Evolutionary conservation across 2,888 invertebrate species (phyloP).

Genomic region (Cheilosia scutellata): DNA sequence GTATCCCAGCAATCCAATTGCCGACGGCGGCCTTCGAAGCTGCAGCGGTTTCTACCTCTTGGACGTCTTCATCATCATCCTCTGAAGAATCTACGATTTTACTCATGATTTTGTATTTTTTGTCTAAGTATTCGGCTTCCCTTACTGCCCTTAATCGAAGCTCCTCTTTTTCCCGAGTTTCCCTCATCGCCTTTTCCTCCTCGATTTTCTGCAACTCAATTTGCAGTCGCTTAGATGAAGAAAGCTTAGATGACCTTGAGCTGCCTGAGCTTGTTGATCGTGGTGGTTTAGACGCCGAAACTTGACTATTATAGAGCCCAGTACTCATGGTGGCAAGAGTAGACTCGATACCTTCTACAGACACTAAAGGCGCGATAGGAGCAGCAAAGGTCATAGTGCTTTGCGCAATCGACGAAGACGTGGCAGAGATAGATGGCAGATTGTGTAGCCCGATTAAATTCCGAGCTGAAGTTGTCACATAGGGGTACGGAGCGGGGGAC

Average conservation of each 20-base stretch:
- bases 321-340: neutral
- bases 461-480: slow-evolving; percentile 2
- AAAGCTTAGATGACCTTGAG: slow-evolving; percentile 25
- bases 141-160: neutral
- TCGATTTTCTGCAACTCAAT: slow-evolving; percentile 41
- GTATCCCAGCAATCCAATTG: neutral
- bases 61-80: neutral
- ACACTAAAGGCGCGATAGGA: neutral
- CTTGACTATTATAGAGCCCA: neutral
- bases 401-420: neutral
- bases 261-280: neutral
- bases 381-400: neutral
- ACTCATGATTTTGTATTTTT: slow-evolving; percentile 19
- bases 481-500: neutral
- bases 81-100: slow-evolving; percentile 9
- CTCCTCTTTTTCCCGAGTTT: slow-evolving; percentile 22
- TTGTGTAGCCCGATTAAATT: neutral
- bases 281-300: neutral
- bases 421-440: neutral
- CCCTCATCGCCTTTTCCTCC: slow-evolving; percentile 21
- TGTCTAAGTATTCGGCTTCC: slow-evolving; percentile 16
- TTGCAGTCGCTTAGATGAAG: slow-evolving; percentile 22
- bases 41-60: neutral
- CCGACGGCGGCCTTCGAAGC: neutral
- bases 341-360: neutral